Percentiles rank a stretch among this genome's conserved stretches.
phyloP scores from a whole-genome alignment of 2,113 vertebrate species.

The Apteryx owenii region DNA sequence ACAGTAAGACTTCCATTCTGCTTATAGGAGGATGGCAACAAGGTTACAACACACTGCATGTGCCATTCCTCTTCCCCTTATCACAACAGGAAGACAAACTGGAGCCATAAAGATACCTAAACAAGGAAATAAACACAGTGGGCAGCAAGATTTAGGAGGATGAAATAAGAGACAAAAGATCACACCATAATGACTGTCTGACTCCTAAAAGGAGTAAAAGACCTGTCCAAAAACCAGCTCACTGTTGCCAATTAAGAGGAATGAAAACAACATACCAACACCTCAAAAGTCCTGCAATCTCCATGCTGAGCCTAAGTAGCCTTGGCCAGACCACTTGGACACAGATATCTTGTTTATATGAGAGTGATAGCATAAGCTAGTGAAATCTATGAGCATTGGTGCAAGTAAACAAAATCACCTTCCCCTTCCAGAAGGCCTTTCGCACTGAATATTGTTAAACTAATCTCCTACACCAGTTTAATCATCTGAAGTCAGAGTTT shows the following conservation, averaged over 20 bases:
- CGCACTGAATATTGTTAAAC: not conserved
- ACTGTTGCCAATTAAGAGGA: not conserved
- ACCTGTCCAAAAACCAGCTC: not conserved
- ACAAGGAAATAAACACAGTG: not conserved
- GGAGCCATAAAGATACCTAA: not conserved
- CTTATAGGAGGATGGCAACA: not conserved
- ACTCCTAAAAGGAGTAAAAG: not conserved
- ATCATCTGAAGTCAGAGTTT: not conserved
- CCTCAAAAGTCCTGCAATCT: not conserved
- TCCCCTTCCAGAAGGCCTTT: not conserved
- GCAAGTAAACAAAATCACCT: not conserved
- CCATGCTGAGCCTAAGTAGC: not conserved
- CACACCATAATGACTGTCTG: not conserved
- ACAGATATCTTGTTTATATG: not conserved
- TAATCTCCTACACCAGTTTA: not conserved
- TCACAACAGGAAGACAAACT: not conserved
- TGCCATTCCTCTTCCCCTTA: not conserved
- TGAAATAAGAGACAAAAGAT: not conserved
- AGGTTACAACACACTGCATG: not conserved
- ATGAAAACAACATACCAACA: not conserved
- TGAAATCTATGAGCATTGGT: accelerated
- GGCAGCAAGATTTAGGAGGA: not conserved
- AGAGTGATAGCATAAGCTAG: not conserved
- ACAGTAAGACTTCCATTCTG: not conserved
- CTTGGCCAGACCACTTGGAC: not conserved